phyloP scores from a whole-genome alignment of 2,797 vertebrate genomes.

The Clarias laeviceps region DNA sequence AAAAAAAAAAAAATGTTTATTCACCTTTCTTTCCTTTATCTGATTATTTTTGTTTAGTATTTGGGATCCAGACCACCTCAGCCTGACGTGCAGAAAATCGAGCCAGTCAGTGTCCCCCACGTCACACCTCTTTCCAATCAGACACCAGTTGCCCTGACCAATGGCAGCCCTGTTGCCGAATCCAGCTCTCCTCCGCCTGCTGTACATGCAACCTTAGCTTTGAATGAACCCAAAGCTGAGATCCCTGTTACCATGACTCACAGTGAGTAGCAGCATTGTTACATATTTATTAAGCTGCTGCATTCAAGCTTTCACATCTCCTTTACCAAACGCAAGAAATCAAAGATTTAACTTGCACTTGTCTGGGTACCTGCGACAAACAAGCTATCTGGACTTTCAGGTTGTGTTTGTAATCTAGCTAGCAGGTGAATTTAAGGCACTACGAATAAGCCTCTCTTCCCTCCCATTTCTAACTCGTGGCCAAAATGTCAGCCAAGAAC shows the following conservation, averaged over 20 bases:
- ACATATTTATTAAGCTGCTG: not conserved
- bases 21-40: not conserved
- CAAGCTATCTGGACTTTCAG: not conserved
- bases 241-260: conserved; percentile 71
- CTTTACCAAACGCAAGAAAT: not conserved
- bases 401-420: not conserved
- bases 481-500: not conserved
- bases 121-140: conserved; percentile 78
- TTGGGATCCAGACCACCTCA: conserved; percentile 80
- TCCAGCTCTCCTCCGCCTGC: conserved; percentile 58
- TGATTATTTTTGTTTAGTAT: conserved; percentile 83
- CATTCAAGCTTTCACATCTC: not conserved
- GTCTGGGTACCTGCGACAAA: not conserved
- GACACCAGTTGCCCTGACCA: conserved; percentile 60
- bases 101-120: conserved; percentile 81
- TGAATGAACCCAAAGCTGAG: conserved; percentile 77
- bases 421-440: not conserved
- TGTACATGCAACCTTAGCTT: conserved; percentile 59
- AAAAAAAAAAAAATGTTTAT: not conserved
- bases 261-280: conserved; percentile 61
- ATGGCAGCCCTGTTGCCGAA: conserved; percentile 67
- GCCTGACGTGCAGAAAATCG: conserved; percentile 80
- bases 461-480: not conserved
- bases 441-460: not conserved
- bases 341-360: not conserved